Evolutionary conservation across 2,797 vertebrate genomes (phyloP).

Genomic region (Gila robusta): DNA sequence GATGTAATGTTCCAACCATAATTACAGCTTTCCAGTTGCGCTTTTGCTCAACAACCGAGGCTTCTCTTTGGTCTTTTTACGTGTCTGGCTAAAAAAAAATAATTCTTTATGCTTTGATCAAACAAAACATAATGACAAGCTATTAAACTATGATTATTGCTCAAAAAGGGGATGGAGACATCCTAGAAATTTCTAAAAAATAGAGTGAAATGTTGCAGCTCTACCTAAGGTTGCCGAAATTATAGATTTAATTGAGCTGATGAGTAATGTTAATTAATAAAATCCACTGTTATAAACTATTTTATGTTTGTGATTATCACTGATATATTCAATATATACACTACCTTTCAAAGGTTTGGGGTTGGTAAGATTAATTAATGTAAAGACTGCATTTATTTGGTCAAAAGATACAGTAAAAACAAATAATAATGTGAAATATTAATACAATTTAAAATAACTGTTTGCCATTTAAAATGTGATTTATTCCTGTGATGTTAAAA

Average conservation of each 20-base stretch:
- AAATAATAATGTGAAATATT: not conserved
- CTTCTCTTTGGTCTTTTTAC: not conserved
- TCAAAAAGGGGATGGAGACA: not conserved
- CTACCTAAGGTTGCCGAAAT: not conserved
- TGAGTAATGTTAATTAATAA: not conserved
- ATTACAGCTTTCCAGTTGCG: not conserved
- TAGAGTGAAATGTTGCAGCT: not conserved
- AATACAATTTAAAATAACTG: not conserved
- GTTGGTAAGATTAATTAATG: not conserved
- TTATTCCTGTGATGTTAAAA: not conserved
- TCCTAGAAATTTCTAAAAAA: not conserved
- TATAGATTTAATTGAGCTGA: not conserved
- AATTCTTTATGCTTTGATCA: not conserved
- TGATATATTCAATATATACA: not conserved
- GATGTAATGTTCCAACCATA: not conserved
- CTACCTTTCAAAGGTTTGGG: not conserved
- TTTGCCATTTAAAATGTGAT: not conserved
- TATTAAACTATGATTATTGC: not conserved
- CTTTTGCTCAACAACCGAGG: slow-evolving; percentile 1
- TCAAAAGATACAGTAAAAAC: not conserved
- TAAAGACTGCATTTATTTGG: not conserved
- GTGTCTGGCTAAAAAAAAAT: not conserved
- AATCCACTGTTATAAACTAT: not conserved
- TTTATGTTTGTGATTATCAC: not conserved
- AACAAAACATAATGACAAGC: not conserved